phyloP scores from a whole-genome alignment of 2,888 invertebrate genomes.

The Zhengitettix transpicula region DNA sequence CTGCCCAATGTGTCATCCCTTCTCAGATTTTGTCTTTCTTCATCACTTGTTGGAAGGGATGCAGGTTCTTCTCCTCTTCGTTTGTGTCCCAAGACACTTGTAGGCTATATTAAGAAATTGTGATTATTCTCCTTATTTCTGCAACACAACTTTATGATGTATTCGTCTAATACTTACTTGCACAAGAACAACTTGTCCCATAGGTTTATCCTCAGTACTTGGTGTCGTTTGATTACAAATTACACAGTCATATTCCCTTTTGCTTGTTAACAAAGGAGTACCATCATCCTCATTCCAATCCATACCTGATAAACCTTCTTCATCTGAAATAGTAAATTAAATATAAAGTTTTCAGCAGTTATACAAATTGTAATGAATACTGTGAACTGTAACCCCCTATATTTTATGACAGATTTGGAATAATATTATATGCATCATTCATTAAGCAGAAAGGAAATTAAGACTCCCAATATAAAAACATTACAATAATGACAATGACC shows the following conservation, averaged over 20 bases:
- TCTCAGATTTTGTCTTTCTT: slow-evolving; percentile 33
- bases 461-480: too few species aligned
- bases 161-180: slow-evolving; percentile 31
- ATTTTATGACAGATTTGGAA: too few species aligned
- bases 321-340: slow-evolving; percentile 18
- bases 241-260: slow-evolving; percentile 79
- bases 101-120: slow-evolving; percentile 34
- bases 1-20: slow-evolving; percentile 34
- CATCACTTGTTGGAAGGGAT: slow-evolving; percentile 43
- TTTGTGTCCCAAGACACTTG: slow-evolving; percentile 74
- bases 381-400: too few species aligned
- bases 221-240: slow-evolving; percentile 86
- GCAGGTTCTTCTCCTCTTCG: slow-evolving; percentile 38
- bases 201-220: slow-evolving; percentile 64
- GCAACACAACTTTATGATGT: neutral
- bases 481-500: too few species aligned
- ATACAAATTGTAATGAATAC: neutral
- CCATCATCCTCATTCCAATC: slow-evolving; percentile 34
- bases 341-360: neutral
- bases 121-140: neutral
- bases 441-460: too few species aligned
- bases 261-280: slow-evolving; percentile 34
- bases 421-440: too few species aligned
- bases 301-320: slow-evolving; percentile 32
- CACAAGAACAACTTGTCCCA: slow-evolving; percentile 78